Evolutionary conservation across 1,140 invertebrate species (phyloP), one percentile per base, ranked within the genome.

Genomic region (Delia radicum): DNA sequence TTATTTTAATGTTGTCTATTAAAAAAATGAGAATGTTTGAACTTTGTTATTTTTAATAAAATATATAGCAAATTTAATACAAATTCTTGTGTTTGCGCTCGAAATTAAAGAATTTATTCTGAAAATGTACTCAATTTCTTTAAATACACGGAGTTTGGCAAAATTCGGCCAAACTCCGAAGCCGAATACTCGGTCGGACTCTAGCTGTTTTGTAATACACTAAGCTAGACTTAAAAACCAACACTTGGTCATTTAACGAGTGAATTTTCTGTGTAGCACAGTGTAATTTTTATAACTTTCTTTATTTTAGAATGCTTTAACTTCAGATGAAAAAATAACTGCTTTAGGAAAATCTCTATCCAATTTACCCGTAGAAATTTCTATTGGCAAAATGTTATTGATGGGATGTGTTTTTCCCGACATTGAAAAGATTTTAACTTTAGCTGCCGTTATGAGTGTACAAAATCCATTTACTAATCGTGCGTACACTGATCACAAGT

Each of bases 321-420:
- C 91, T 4, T 89, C 92, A 24, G 93, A 95, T 81, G 94, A 97
- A 86, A 92, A 91, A 78, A 87, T 99, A n/a, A 99, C 98, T 5
- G 89, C 92, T 0, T 90, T 99, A 74, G 98, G 98, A 18, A 91
- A 92, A 85, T 93, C 96, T 74, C 87, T 99, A 46, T 91, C 96
- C 15, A 92, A 92, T 81, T 86, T 99, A 18, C 98, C 98, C 5
- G 96, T 99, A 13, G 98, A 99, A 86, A 93, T 99, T 65, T 91
- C 93, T 0, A 92, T 99, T 77, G 98, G 97, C 1, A 99, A 99
- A 89, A 98, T 99, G 92, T 88, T 99, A 18, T 94, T 99, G 15
- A 93, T 96, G 88, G 96, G 96, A 7, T 94, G 94, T 26, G 91
- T 98, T 29, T 97, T 98, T 71, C 90, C 95, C 73, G 94, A 95